Percentiles rank a stretch among this genome's conserved stretches.
Conservation (phyloP, 2,888 invertebrate genomes). For the Pristionchus entomophagus region DNA sequence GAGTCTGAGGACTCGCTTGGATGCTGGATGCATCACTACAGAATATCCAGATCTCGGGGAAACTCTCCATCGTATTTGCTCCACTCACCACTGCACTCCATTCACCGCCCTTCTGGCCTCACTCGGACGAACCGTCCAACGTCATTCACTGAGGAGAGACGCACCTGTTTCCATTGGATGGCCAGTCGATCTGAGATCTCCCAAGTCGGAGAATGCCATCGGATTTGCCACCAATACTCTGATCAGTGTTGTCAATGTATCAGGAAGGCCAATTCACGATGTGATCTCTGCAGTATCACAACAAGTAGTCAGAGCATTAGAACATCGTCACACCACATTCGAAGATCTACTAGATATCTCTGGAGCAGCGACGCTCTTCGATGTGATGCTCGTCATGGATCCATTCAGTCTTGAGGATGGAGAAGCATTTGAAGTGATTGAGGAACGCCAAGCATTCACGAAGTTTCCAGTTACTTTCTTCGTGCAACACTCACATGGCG, state of each 20-base stretch:
- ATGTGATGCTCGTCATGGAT: constrained; percentile 25
- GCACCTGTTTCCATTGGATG: constrained; percentile 9
- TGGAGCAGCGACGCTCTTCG: neutral
- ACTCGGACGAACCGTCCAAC: neutral
- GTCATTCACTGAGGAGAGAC: neutral
- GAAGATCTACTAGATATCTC: neutral
- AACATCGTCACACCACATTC: neutral
- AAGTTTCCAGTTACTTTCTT: constrained; percentile 41
- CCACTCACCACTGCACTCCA: constrained; percentile 32
- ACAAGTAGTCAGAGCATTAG: neutral
- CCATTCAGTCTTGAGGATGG: neutral
- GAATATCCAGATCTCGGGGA: neutral
- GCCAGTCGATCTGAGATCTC: constrained; percentile 2
- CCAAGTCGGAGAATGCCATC: neutral
- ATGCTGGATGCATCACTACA: neutral
- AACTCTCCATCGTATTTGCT: neutral
- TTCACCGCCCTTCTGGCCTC: constrained; percentile 2
- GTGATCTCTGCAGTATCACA: neutral
- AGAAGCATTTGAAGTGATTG: neutral
- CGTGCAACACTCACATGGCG: neutral
- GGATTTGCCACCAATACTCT: constrained; percentile 35
- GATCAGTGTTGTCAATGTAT: neutral
- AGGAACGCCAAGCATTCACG: neutral
- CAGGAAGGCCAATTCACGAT: too few species aligned
- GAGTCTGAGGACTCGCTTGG: too few species aligned